Evolutionary conservation across 2,797 vertebrate species (phyloP).

Genomic region (Loris lydekkerianus): DNA sequence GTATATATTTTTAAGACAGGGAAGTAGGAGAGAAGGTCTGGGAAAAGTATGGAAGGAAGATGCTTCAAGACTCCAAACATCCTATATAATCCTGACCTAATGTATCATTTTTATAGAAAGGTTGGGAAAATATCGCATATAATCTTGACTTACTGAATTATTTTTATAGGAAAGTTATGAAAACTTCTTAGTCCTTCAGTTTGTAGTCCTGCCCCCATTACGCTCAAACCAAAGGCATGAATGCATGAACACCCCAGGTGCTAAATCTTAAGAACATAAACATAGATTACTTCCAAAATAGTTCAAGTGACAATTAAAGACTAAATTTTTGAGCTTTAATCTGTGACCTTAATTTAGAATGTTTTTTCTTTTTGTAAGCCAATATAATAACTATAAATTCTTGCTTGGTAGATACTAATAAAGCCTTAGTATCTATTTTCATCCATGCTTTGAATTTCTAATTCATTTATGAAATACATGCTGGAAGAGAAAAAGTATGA

Average conservation of each 20-base stretch:
- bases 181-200: background rate
- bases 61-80: background rate
- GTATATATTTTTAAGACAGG: background rate
- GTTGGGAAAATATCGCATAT: background rate
- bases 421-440: conserved; percentile 20
- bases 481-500: background rate
- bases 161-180: background rate
- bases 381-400: conserved; percentile 23
- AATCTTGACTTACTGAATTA: background rate
- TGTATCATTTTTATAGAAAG: background rate
- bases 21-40: background rate
- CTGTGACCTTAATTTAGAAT: conserved; percentile 2
- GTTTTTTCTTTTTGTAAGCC: conserved; percentile 33
- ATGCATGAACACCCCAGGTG: background rate
- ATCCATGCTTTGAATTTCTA: conserved; percentile 58
- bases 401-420: conserved; percentile 29
- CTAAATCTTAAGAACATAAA: background rate
- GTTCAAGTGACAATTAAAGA: background rate
- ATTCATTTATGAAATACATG: conserved; percentile 35
- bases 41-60: background rate
- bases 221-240: background rate
- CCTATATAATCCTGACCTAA: background rate
- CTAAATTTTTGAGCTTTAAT: conserved; percentile 31
- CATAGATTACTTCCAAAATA: background rate
- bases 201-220: background rate